A percentile compares a stretch with the other conserved stretches of the same genome.
Evolutionary conservation across 2,888 invertebrate genomes (phyloP).

Genomic region (Sminthurinus aureus): DNA sequence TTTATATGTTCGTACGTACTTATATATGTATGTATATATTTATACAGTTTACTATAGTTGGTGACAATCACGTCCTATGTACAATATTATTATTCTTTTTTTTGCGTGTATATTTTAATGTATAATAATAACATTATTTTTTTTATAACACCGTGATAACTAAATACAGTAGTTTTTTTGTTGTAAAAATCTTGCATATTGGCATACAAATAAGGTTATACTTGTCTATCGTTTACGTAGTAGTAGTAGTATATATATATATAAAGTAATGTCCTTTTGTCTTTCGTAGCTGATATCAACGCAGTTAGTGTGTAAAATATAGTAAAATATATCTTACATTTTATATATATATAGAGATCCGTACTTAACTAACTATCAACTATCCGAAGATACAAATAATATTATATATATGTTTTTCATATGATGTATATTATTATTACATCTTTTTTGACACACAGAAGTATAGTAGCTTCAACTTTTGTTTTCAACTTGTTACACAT

Average conservation of each 20-base stretch:
- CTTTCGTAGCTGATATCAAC: neutral
- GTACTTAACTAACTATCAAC: neutral
- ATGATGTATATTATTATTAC: neutral
- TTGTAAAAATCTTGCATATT: neutral
- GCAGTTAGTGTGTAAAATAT: slow-evolving; percentile 1
- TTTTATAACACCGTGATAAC: neutral
- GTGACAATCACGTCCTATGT: slow-evolving; percentile 9
- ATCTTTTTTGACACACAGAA: neutral
- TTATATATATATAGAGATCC: neutral
- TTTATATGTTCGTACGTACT: no score
- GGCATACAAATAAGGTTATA: neutral
- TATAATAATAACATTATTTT: neutral
- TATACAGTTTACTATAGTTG: slow-evolving; percentile 2
- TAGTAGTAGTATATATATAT: neutral
- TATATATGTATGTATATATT: no score
- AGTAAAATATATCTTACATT: no score
- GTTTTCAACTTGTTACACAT: no score
- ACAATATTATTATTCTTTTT: neutral
- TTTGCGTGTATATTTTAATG: neutral
- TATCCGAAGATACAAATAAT: neutral
- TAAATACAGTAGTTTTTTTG: neutral
- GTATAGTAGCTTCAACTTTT: neutral
- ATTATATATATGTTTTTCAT: neutral
- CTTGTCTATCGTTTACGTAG: no score
- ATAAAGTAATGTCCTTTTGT: neutral